These are phyloP conservation scores for Calycopis cecrops DNA, from an alignment of 1,140 invertebrate species.

Conservation along the genomic window DNA sequence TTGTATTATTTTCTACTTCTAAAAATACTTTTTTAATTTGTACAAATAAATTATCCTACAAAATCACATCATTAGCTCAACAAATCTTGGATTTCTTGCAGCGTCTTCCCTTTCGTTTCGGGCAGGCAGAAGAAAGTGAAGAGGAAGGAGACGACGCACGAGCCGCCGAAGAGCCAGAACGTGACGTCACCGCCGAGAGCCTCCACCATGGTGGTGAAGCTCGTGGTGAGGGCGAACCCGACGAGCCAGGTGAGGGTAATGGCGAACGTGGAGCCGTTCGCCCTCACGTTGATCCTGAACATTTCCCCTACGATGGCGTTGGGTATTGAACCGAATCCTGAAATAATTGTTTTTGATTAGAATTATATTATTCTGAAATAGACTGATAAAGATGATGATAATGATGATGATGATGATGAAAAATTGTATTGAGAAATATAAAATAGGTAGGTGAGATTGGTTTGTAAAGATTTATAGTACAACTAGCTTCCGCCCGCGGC, in stretches of 20 bases:
- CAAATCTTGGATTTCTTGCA: constrained; percentile 83
- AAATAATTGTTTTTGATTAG: not conserved
- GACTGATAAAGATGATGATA: too few relatives aligned
- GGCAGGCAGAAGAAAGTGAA: constrained; percentile 81
- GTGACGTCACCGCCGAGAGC: constrained; percentile 80
- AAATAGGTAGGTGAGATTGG: too few relatives aligned
- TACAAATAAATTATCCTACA: too few relatives aligned
- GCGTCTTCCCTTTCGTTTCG: constrained; percentile 85
- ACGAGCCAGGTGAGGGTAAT: constrained; percentile 83
- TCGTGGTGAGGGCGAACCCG: constrained; percentile 84
- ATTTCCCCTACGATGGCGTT: constrained; percentile 82
- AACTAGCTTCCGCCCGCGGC: too few relatives aligned
- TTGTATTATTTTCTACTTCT: too few relatives aligned
- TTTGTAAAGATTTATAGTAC: too few relatives aligned
- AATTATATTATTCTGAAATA: too few relatives aligned
- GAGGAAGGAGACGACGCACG: constrained; percentile 78
- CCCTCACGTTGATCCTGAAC: constrained; percentile 80
- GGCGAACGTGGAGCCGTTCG: constrained; percentile 79
- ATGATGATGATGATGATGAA: too few relatives aligned
- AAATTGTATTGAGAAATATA: too few relatives aligned
- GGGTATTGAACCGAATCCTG: constrained; percentile 83
- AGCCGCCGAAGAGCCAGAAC: constrained; percentile 86
- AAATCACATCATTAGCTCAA: constrained; percentile 42
- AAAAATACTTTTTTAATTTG: too few relatives aligned
- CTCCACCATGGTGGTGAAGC: constrained; percentile 77